Evolutionary conservation across 2,113 vertebrate genomes (phyloP).

Genomic region (Gorsachius goisagi): DNA sequence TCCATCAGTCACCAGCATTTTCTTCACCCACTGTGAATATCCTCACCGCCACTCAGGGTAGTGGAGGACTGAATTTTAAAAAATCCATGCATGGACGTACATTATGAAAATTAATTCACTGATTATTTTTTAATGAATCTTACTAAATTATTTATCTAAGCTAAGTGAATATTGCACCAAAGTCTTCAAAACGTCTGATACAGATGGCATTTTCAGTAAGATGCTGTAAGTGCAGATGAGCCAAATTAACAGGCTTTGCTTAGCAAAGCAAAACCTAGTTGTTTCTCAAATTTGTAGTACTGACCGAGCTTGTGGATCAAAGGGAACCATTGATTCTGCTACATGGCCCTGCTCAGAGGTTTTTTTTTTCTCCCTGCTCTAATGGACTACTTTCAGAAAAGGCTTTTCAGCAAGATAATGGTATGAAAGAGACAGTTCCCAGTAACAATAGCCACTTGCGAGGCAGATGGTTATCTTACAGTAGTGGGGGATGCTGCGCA

Average conservation of each 20-base stretch:
- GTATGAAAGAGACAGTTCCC: slow-evolving; percentile 13
- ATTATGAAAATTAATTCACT: slow-evolving; percentile 34
- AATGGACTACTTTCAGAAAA: slow-evolving; percentile 35
- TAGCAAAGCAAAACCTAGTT: slow-evolving; percentile 56
- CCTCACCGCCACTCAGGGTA: background rate
- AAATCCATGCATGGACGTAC: background rate
- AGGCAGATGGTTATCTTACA: slow-evolving; percentile 33
- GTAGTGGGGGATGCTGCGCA: background rate
- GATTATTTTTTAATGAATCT: slow-evolving; percentile 52
- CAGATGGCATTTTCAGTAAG: slow-evolving; percentile 35
- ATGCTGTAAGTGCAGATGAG: slow-evolving; percentile 20
- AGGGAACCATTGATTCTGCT: slow-evolving; percentile 6
- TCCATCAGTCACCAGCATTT: slow-evolving; percentile 43
- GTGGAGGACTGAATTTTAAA: background rate
- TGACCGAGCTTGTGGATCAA: background rate
- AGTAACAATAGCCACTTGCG: slow-evolving; percentile 23
- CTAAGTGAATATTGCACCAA: slow-evolving; percentile 55
- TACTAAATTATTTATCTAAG: slow-evolving; percentile 64
- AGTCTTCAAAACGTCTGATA: slow-evolving; percentile 57
- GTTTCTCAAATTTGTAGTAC: slow-evolving; percentile 34
- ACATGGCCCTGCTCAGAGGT: background rate
- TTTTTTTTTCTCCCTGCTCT: background rate
- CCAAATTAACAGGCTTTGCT: slow-evolving; percentile 57
- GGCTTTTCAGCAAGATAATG: slow-evolving; percentile 41
- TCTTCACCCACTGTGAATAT: slow-evolving; percentile 40